Percentiles rank a stretch among this genome's conserved stretches.
These are phyloP conservation scores for Rhagologus leucostigma DNA, from an alignment of 2,113 vertebrate species.

Conservation along the genomic window DNA sequence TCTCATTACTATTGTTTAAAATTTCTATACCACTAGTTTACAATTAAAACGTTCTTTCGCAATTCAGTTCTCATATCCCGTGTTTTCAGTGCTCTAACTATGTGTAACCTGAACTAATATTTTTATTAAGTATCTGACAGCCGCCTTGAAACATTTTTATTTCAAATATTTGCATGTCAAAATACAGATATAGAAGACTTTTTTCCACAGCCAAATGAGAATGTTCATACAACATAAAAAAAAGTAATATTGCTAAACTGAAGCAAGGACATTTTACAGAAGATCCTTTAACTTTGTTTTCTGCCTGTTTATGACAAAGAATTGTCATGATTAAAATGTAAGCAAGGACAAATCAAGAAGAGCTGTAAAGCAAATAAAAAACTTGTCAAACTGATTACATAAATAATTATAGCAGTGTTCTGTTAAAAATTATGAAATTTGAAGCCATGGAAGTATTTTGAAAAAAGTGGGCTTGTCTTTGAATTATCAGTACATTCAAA, in stretches of 20 bases:
- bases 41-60: slow-evolving; percentile 16
- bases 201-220: not conserved
- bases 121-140: slow-evolving; percentile 9
- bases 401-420: not conserved
- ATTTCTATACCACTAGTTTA: slow-evolving; percentile 19
- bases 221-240: not conserved
- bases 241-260: not conserved
- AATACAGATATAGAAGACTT: not conserved
- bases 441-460: not conserved
- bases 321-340: not conserved
- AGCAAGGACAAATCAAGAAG: not conserved
- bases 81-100: not conserved
- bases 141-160: slow-evolving; percentile 1
- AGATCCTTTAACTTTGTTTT: not conserved
- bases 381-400: not conserved
- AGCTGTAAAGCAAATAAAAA: not conserved
- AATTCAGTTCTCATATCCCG: not conserved
- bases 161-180: slow-evolving; percentile 19
- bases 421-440: not conserved
- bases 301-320: not conserved
- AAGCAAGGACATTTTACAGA: not conserved
- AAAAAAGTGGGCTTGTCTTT: not conserved
- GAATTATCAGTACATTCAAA: not conserved
- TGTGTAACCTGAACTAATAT: slow-evolving; percentile 38
- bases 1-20: slow-evolving; percentile 63